Percentiles rank a stretch among this genome's conserved stretches.
Evolutionary conservation across 2,888 invertebrate species (phyloP).

Genomic region (Andrena haemorrhoa): DNA sequence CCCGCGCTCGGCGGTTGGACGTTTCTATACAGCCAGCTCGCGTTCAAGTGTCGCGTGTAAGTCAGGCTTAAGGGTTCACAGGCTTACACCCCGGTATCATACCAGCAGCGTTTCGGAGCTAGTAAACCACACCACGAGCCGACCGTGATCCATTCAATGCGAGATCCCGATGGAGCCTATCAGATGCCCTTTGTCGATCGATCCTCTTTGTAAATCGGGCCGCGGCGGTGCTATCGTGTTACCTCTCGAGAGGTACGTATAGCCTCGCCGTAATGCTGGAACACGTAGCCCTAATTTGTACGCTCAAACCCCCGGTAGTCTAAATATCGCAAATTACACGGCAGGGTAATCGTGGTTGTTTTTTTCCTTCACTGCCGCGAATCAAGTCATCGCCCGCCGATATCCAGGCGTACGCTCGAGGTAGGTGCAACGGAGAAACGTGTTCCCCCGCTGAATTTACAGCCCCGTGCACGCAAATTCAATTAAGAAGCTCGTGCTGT

Average conservation of each 20-base stretch:
- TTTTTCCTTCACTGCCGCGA: background rate
- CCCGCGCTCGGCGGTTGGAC: background rate
- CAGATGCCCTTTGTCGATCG: constrained; percentile 79
- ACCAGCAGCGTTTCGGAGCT: constrained; percentile 65
- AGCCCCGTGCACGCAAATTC: constrained; percentile 26
- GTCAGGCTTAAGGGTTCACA: constrained; percentile 65
- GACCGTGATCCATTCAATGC: constrained; percentile 73
- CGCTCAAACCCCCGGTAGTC: constrained; percentile 63
- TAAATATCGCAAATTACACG: constrained; percentile 60
- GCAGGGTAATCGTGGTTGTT: background rate
- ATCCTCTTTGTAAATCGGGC: constrained; percentile 76
- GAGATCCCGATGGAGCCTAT: constrained; percentile 72
- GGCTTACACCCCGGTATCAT: constrained; percentile 73
- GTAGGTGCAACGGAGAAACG: background rate
- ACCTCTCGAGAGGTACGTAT: constrained; percentile 67
- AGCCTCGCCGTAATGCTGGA: constrained; percentile 39
- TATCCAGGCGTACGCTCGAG: background rate
- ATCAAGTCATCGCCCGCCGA: background rate
- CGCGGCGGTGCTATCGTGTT: constrained; percentile 78
- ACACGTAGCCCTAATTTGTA: constrained; percentile 76
- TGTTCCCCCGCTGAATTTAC: background rate
- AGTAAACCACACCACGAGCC: constrained; percentile 73
- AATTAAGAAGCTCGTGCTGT: constrained; percentile 12
- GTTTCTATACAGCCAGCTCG: background rate
- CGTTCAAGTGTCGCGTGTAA: constrained; percentile 50